phyloP scores from a whole-genome alignment of 2,888 invertebrate species.

The Spilarctia lutea region DNA sequence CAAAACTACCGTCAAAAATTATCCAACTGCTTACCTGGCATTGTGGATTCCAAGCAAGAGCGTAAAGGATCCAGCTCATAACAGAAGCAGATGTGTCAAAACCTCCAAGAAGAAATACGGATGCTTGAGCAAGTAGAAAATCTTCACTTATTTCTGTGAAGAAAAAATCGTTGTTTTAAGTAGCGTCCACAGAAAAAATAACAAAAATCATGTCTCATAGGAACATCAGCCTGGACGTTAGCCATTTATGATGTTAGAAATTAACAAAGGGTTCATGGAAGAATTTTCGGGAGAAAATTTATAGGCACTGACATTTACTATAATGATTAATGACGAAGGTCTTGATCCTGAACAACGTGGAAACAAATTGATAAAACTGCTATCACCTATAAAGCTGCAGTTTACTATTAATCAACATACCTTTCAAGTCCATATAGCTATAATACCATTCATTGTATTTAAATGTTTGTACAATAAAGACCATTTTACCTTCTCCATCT shows the following conservation, averaged over 20 bases:
- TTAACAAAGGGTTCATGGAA: no score
- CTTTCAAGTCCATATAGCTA: neutral
- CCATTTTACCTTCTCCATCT: neutral
- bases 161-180: neutral
- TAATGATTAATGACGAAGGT: neutral
- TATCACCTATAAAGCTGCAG: no score
- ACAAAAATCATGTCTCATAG: no score
- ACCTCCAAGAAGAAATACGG: slow-evolving; percentile 63
- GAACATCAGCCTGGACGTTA: neutral
- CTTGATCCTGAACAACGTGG: neutral
- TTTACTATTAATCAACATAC: no score
- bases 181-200: no score
- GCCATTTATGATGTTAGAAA: neutral
- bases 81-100: slow-evolving; percentile 60
- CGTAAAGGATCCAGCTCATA: slow-evolving; percentile 53
- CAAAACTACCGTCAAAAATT: no score
- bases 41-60: slow-evolving; percentile 51
- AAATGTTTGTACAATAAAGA: no score
- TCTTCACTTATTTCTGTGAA: slow-evolving; percentile 57
- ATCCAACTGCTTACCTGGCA: neutral
- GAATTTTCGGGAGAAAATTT: no score
- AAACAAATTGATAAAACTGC: no score
- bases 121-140: slow-evolving; percentile 63
- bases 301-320: neutral
- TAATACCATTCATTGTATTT: neutral